These are phyloP conservation scores for Pachyuromys duprasi DNA, from an alignment of 2,797 vertebrate species.

Conservation along the genomic window DNA sequence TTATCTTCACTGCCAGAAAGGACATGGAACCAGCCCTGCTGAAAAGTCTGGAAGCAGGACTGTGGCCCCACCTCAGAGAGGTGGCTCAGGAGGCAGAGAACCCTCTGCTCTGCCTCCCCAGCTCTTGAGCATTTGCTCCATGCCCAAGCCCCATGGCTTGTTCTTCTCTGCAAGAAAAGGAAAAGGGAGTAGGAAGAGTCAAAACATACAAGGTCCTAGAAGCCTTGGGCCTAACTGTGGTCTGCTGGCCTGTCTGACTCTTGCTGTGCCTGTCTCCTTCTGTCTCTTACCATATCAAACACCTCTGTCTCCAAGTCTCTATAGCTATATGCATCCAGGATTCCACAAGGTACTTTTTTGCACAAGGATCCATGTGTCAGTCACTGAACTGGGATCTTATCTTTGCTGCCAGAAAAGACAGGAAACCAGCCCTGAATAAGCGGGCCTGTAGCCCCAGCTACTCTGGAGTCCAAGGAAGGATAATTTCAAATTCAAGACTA, in stretches of 20 bases:
- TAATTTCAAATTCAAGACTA: no score
- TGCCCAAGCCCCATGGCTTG: neutral
- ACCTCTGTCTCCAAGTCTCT: neutral
- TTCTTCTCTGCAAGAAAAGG: no score
- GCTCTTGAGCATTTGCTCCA: neutral
- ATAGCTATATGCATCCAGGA: neutral
- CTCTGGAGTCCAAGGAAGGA: neutral
- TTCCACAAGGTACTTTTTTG: no score
- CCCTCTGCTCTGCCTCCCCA: neutral
- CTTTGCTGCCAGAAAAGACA: neutral
- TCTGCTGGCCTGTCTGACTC: neutral
- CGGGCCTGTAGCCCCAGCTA: neutral
- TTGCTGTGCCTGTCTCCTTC: neutral
- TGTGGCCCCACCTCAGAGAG: neutral
- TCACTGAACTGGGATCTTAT: no score
- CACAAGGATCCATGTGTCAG: neutral
- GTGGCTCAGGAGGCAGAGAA: no score
- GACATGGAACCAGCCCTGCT: neutral
- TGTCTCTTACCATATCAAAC: neutral
- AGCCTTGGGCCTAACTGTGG: neutral
- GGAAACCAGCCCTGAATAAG: neutral
- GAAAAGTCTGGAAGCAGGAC: neutral
- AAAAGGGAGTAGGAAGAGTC: neutral
- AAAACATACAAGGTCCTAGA: neutral
- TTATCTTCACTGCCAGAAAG: no score